Conservation (phyloP, 37 sponge, comb jelly and placozoan genomes). For the Mnemiopsis leidyi region DNA sequence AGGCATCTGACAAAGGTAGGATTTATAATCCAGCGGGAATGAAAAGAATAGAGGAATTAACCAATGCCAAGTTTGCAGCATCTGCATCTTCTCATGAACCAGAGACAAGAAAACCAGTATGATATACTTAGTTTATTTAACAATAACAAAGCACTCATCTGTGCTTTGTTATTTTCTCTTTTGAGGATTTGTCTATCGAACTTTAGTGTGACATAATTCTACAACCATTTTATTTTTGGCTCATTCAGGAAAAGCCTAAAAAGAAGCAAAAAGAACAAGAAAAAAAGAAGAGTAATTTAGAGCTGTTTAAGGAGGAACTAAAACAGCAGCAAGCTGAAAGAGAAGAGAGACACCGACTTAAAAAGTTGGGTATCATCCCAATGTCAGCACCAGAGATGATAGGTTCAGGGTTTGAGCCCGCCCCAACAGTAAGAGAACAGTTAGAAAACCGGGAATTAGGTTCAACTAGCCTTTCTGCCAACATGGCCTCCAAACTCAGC, state of each 20-base stretch:
- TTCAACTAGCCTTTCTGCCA: background rate
- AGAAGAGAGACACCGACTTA: slow-evolving; percentile 71
- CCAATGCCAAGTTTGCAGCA: background rate
- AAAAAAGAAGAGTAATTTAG: slow-evolving; percentile 91
- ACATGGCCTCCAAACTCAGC: background rate
- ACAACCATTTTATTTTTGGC: too few species aligned
- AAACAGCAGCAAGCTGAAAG: slow-evolving; percentile 82
- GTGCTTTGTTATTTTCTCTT: too few species aligned
- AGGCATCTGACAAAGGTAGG: slow-evolving; percentile 9
- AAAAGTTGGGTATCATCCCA: slow-evolving; percentile 66
- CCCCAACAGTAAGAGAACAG: slow-evolving; percentile 9
- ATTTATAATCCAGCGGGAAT: slow-evolving; percentile 52
- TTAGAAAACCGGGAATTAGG: slow-evolving; percentile 6
- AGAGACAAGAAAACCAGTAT: background rate
- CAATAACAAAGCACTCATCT: too few species aligned
- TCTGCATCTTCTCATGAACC: background rate
- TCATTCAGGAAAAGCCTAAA: slow-evolving; percentile 36
- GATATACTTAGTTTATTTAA: too few species aligned
- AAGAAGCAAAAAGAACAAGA: slow-evolving; percentile 84
- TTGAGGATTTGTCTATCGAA: too few species aligned
- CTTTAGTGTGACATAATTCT: too few species aligned
- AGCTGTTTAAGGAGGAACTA: slow-evolving; percentile 94
- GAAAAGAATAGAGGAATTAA: slow-evolving; percentile 31
- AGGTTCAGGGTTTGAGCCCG: slow-evolving; percentile 46
- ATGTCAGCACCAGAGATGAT: slow-evolving; percentile 66